phyloP scores from a whole-genome alignment of 1,140 invertebrate genomes.

The Popillia japonica region DNA sequence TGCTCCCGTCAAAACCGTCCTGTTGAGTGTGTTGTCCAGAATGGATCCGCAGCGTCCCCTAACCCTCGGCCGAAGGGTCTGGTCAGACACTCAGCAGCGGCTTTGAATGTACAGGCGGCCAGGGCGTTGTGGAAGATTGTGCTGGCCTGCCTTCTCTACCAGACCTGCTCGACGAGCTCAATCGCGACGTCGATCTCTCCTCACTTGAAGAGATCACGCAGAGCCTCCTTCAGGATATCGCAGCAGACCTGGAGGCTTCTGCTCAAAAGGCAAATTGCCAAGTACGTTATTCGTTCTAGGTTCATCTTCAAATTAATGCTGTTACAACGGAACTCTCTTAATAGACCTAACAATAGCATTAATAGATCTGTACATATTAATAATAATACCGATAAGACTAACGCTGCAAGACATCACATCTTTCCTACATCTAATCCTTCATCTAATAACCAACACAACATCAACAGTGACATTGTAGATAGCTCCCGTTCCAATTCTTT shows the following conservation, averaged over 20 bases:
- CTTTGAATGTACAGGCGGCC: conserved; percentile 59
- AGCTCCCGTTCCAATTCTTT: not conserved
- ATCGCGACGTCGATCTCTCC: conserved; percentile 71
- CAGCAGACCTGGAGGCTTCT: conserved; percentile 74
- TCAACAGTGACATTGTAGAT: conserved; percentile 27
- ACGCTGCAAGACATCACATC: not conserved
- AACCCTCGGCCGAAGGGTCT: conserved; percentile 84
- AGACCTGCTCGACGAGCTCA: conserved; percentile 76
- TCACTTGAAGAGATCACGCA: conserved; percentile 81
- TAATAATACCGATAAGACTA: not conserved
- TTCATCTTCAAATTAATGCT: conserved; percentile 3
- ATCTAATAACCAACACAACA: not conserved
- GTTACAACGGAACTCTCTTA: not conserved
- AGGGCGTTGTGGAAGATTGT: conserved; percentile 70
- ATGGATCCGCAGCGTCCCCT: conserved; percentile 80
- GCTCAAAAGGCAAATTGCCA: conserved; percentile 64
- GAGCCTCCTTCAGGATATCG: conserved; percentile 81
- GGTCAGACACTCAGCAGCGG: conserved; percentile 68
- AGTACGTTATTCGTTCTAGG: conserved; percentile 48
- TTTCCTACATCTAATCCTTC: not conserved
- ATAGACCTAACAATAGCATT: not conserved
- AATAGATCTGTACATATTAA: conserved; percentile 18
- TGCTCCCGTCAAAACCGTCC: conserved; percentile 62
- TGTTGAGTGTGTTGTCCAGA: conserved; percentile 68
- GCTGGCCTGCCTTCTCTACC: conserved; percentile 80